Percentiles rank a stretch among this genome's conserved stretches.
Evolutionary conservation across 2,888 invertebrate genomes (phyloP).

Genomic region (Lasioglossum zephyrum): DNA sequence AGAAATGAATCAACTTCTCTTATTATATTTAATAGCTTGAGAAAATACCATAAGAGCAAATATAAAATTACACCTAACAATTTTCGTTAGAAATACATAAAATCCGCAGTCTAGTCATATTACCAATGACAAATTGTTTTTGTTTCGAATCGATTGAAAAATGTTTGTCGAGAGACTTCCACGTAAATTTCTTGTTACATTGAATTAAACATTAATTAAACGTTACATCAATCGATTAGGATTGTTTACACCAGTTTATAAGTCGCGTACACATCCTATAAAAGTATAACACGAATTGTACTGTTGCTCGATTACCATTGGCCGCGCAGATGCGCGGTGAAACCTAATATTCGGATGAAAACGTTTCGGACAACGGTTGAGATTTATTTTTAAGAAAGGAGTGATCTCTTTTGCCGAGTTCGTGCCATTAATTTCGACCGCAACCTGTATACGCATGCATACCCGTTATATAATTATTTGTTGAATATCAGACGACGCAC

Average conservation of each 20-base stretch:
- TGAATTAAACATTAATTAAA: too few relatives aligned
- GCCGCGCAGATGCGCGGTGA: neutral
- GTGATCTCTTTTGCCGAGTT: neutral
- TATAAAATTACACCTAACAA: too few relatives aligned
- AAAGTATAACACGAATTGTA: neutral
- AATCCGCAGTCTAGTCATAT: too few relatives aligned
- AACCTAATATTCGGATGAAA: neutral
- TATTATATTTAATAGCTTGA: too few relatives aligned
- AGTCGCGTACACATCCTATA: neutral
- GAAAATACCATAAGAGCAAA: too few relatives aligned
- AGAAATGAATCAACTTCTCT: too few relatives aligned
- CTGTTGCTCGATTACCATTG: neutral
- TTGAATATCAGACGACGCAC: conserved; percentile 42
- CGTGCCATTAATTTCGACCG: neutral
- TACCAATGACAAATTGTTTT: neutral
- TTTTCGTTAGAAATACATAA: too few relatives aligned
- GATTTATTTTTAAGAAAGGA: neutral
- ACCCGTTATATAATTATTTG: conserved; percentile 42
- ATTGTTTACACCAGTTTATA: neutral
- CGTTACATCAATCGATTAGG: neutral
- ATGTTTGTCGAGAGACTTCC: neutral
- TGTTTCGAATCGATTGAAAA: neutral
- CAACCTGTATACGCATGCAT: conserved; percentile 40
- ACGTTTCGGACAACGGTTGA: neutral
- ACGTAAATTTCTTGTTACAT: too few relatives aligned